phyloP scores from a whole-genome alignment of 1,140 invertebrate genomes.

The Halictus rubicundus region DNA sequence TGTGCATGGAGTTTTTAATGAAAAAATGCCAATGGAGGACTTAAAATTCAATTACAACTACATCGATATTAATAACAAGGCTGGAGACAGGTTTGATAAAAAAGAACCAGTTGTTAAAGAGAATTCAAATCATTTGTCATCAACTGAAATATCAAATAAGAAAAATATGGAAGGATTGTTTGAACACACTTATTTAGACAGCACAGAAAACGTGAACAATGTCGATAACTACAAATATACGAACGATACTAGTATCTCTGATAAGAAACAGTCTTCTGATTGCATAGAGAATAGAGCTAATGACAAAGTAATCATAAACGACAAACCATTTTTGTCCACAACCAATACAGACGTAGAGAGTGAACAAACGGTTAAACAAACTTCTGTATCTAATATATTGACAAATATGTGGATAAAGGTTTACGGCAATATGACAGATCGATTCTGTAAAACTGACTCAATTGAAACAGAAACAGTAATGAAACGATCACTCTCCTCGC shows the following conservation, averaged over 20 bases:
- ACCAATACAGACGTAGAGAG: neutral
- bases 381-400: neutral
- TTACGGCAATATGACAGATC: constrained; percentile 36
- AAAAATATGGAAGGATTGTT: neutral
- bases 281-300: neutral
- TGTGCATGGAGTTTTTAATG: constrained; percentile 13
- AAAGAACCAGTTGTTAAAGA: neutral
- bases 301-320: neutral
- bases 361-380: neutral
- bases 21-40: constrained; percentile 2
- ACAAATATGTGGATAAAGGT: constrained; percentile 52
- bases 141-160: neutral
- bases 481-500: constrained; percentile 51
- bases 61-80: neutral
- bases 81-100: neutral
- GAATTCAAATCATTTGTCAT: neutral
- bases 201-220: neutral
- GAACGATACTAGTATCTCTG: neutral
- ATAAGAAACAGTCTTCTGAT: neutral
- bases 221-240: neutral
- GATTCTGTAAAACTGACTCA: constrained; percentile 10
- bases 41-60: constrained; percentile 1
- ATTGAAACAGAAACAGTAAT: neutral
- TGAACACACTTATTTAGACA: constrained; percentile 6
- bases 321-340: neutral